phyloP scores from a whole-genome alignment of 2,113 vertebrate genomes.

The Amphiprion percula region DNA sequence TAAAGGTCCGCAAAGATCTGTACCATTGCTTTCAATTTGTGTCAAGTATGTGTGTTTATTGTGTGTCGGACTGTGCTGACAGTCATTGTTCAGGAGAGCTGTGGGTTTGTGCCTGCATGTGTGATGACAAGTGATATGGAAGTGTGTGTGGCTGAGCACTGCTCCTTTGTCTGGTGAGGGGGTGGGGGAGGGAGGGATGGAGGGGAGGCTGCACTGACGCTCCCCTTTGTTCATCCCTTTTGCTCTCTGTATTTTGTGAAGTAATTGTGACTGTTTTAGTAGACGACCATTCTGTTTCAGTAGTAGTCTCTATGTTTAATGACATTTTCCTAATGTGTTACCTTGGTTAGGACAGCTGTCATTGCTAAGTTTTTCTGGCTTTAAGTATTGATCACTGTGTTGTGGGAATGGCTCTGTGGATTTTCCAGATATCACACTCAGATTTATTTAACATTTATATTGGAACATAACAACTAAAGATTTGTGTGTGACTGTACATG shows the following conservation, averaged over 20 bases:
- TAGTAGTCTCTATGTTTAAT: not conserved
- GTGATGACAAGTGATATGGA: constrained; percentile 38
- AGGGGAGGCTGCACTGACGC: constrained; percentile 42
- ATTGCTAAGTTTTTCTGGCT: not conserved
- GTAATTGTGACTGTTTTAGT: not conserved
- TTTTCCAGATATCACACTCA: not conserved
- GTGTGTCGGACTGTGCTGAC: constrained; percentile 28
- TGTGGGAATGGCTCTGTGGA: not conserved
- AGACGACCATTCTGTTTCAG: too few species aligned
- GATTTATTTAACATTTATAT: not conserved
- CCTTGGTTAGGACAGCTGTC: constrained; percentile 31
- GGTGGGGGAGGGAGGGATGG: not conserved
- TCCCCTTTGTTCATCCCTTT: constrained; percentile 72
- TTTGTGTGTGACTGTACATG: not conserved
- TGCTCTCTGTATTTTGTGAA: not conserved
- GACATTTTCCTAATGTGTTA: fast-evolving
- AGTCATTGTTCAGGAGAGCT: constrained; percentile 46
- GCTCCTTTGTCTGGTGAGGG: constrained; percentile 75
- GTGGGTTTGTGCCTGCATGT: constrained; percentile 27
- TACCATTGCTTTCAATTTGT: constrained; percentile 7
- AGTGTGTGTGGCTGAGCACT: constrained; percentile 46
- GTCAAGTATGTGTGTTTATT: constrained; percentile 21
- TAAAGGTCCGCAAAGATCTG: too few species aligned
- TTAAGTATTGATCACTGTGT: not conserved
- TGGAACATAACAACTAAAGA: constrained; percentile 35